Conservation (phyloP, 2,113 vertebrate species). For the Carettochelys insculpta region DNA sequence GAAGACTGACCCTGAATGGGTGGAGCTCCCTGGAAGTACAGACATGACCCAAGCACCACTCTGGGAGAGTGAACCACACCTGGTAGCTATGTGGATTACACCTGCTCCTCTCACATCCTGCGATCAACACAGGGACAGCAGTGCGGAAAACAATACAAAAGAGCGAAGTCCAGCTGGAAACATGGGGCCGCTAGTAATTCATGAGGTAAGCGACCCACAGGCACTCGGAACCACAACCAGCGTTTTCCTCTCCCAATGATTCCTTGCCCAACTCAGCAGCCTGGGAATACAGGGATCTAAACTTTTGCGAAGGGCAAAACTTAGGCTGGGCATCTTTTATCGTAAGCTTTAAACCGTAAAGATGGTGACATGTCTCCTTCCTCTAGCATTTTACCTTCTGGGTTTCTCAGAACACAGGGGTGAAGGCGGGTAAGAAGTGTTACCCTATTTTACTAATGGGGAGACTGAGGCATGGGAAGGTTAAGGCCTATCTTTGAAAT, state of each 20-base stretch:
- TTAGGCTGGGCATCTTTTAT: neutral
- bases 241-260: neutral
- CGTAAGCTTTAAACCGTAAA: neutral
- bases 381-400: neutral
- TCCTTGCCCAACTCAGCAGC: neutral
- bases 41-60: too few relatives aligned
- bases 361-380: neutral
- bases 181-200: neutral
- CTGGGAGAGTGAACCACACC: too few relatives aligned
- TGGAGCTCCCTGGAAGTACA: too few relatives aligned
- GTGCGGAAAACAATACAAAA: neutral
- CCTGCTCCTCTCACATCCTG: neutral
- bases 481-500: neutral
- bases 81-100: too few relatives aligned
- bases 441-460: conserved; percentile 1
- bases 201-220: fast-evolving
- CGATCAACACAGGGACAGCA: neutral
- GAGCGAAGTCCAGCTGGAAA: neutral
- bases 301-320: neutral
- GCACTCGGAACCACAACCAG: neutral
- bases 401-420: neutral
- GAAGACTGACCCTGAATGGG: too few relatives aligned
- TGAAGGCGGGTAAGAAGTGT: neutral
- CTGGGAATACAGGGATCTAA: neutral
- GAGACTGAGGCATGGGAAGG: neutral